Evolutionary conservation across 2,888 invertebrate genomes (phyloP), one percentile per base, ranked within the genome.

Genomic region (Dryocosmus kuriphilus): DNA sequence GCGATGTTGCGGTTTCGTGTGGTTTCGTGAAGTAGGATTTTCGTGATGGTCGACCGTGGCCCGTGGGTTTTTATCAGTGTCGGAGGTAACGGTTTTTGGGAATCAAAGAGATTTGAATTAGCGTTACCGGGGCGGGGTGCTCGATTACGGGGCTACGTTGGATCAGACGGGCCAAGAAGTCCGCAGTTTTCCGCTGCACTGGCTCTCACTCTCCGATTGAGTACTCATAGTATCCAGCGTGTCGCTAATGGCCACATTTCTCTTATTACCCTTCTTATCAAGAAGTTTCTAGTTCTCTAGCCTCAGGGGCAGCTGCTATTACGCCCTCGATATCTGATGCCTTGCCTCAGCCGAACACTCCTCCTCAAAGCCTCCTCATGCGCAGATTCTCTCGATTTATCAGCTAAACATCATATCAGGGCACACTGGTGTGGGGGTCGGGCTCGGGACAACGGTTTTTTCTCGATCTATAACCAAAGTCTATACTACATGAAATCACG

Each of bases 81-180:
- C 90, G 91, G 91, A 91, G 90, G 90, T 90, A 89, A 90, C 90
- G 90, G 91, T 91, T n/a, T n/a, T 91, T 90, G 91, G 91, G 91
- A 91, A 91, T 91, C 90, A 91, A 91, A 91, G 89, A 91, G 88
- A 91, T 90, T 90, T 88, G 90, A 90, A 91, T 91, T 91, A 91
- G 91, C 91, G 88, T 91, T 91, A 91, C 91, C 90, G 88, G 91
- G 91, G 90, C 89, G 91, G 91, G 91, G 90, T 90, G 91, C 90
- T 90, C 90, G 89, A 86, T 90, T 91, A 89, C 88, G 88, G 90
- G 91, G 89, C 89, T 91, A 91, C 90, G 90, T n/a, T 89, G 91
- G 87, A 87, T 90, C 90, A 89, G 88, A 91, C 90, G 90, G 89
- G 91, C 91, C 91, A 91, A n/a, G n/a, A n/a, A 91, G 91, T 90